Base-by-base conservation (phyloP, 1,140 invertebrate genomes). In the Bicyclus anynana region DNA sequence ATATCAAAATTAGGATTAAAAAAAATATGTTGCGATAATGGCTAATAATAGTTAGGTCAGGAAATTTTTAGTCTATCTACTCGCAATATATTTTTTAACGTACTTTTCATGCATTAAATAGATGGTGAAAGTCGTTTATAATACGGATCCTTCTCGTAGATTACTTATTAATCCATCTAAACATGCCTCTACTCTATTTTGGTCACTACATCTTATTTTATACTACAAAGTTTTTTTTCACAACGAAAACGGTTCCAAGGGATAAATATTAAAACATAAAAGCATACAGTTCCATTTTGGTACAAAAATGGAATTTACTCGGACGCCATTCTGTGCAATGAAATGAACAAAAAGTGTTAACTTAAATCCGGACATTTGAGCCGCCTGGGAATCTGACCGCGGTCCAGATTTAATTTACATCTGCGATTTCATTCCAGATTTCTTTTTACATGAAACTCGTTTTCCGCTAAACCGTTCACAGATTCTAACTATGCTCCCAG, bases 371-470 rank as follows among this genome's bases (percentile, higher is more conserved):
- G 47, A 52, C 54, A 29, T 59, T 56, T 44, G 20, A 56, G 42
- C 57, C 51, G 67, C 62, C 55, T 50, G 53, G 59, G 51, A 73
- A 50, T 71, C 67, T 67, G 68, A 73, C 68, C 68, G 58, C 63
- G 62, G 67, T 18, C 58, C 64, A 66, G 69, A 74, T 77, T 74
- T 72, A 72, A 77, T 77, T 77, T 72, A 72, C 67, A 74, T 70
- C 48, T 55, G 56, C 50, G 53, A 64, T 64, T 68, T 59, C 53
- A 61, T 67, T 63, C 56, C 44, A 50, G 55, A 49, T 26, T 58
- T 47, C 46, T 47, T 59, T 58, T 53, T 51, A 49, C 47, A 26
- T 66, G 26, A 51, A 59, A 29, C 59, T 58, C 49, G 35, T 62
- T 54, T 50, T 21, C 35, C 47, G 35, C 38, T 54, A 59, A 51